Percentiles rank a stretch among this genome's conserved stretches.
These are phyloP conservation scores for Aphrophora alni DNA, from an alignment of 2,888 invertebrate genomes.

Conservation along the genomic window DNA sequence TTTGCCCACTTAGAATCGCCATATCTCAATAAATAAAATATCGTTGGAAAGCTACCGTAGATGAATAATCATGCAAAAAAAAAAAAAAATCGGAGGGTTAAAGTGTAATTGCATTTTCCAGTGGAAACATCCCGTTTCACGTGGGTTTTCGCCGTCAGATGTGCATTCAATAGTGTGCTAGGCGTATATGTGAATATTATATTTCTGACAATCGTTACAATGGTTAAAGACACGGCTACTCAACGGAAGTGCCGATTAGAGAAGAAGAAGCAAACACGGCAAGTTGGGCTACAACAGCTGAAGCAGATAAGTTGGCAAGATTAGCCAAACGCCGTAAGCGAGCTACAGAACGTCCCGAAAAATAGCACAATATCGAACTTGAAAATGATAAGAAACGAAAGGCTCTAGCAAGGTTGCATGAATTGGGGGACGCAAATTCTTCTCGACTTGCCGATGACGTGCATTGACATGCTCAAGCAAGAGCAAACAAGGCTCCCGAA, in stretches of 20 bases:
- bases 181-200: background rate
- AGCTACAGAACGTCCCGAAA: background rate
- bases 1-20: too few species aligned
- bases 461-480: slow-evolving; percentile 2
- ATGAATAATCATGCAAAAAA: too few species aligned
- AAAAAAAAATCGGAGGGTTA: too few species aligned
- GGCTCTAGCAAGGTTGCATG: background rate
- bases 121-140: background rate
- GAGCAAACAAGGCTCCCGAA: background rate
- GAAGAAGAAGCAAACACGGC: background rate
- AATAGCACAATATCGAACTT: background rate
- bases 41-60: too few species aligned
- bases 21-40: too few species aligned
- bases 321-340: background rate
- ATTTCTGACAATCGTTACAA: background rate
- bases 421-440: background rate
- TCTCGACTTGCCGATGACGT: background rate
- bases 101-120: background rate
- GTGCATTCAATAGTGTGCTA: background rate
- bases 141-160: background rate
- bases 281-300: background rate
- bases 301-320: background rate
- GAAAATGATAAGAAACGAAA: background rate
- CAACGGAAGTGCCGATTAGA: background rate
- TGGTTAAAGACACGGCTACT: background rate